phyloP scores from a whole-genome alignment of 2,888 invertebrate genomes.

The Antitype chi region DNA sequence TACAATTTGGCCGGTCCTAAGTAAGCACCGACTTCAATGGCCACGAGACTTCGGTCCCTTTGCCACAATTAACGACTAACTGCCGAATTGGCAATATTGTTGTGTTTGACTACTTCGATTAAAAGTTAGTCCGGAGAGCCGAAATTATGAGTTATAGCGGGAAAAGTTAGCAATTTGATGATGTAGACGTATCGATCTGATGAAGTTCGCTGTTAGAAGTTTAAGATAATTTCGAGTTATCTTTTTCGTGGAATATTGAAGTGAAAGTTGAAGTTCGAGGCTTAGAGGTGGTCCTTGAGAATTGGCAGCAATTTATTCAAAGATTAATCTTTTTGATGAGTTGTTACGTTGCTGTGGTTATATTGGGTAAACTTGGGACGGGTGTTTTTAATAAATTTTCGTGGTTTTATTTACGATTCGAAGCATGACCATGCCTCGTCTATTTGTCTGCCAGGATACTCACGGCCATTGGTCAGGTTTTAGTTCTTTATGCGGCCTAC shows the following conservation, averaged over 20 bases:
- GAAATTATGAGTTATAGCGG: slow-evolving; percentile 55
- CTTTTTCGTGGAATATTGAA: slow-evolving; percentile 43
- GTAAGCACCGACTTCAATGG: slow-evolving; percentile 63
- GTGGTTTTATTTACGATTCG: not conserved
- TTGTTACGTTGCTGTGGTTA: not conserved
- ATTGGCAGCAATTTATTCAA: slow-evolving; percentile 34
- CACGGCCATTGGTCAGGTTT: not conserved
- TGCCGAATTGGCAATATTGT: slow-evolving; percentile 70
- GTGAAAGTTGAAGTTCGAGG: slow-evolving; percentile 40
- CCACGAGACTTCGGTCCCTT: slow-evolving; percentile 52
- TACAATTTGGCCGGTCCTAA: slow-evolving; percentile 66
- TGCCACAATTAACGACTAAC: slow-evolving; percentile 63
- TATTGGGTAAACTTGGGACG: not conserved
- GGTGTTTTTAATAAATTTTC: not conserved
- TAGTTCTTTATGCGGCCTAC: too few species aligned
- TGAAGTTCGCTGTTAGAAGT: slow-evolving; percentile 40
- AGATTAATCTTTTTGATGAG: slow-evolving; percentile 41
- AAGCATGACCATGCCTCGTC: not conserved
- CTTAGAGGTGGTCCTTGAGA: slow-evolving; percentile 4
- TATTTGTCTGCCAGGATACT: not conserved
- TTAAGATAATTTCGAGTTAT: slow-evolving; percentile 46
- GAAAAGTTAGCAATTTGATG: slow-evolving; percentile 57
- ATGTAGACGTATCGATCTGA: slow-evolving; percentile 51
- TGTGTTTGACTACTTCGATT: slow-evolving; percentile 68
- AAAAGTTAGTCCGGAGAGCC: slow-evolving; percentile 62